Percentiles rank a stretch among this genome's conserved stretches.
Evolutionary conservation across 1,140 invertebrate genomes (phyloP).

Genomic region (Bradysia coprophila): DNA sequence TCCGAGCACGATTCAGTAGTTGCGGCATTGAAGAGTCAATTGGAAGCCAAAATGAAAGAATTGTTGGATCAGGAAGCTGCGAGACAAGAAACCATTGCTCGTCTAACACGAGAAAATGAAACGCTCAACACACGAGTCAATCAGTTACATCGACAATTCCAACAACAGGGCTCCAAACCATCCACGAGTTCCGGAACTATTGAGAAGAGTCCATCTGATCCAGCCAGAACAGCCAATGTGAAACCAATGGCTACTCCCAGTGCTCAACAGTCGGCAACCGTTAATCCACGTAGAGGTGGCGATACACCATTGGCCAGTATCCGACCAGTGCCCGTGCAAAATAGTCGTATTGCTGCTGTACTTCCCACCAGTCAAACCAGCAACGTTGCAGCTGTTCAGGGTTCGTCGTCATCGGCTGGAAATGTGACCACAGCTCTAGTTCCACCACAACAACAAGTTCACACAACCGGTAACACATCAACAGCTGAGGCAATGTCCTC

Average conservation of each 20-base stretch:
- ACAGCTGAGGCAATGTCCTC: constrained; percentile 31
- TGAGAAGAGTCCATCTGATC: constrained; percentile 52
- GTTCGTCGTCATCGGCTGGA: constrained; percentile 7
- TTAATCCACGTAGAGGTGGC: constrained; percentile 37
- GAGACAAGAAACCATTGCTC: constrained; percentile 37
- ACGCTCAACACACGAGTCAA: constrained; percentile 46
- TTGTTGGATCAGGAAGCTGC: constrained; percentile 44
- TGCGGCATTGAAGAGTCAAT: constrained; percentile 45
- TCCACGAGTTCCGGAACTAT: constrained; percentile 37
- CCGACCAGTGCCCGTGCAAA: constrained; percentile 65
- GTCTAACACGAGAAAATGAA: constrained; percentile 51
- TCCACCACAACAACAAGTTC: constrained; percentile 36
- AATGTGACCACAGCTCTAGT: constrained; percentile 34
- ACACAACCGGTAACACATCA: constrained; percentile 34
- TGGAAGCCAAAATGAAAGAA: constrained; percentile 59
- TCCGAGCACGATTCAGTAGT: constrained; percentile 38
- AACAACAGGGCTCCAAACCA: constrained; percentile 45
- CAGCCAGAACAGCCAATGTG: constrained; percentile 72
- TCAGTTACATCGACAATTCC: constrained; percentile 60
- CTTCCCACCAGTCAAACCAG: constrained; percentile 40
- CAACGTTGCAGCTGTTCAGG: constrained; percentile 4
- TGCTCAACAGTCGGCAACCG: constrained; percentile 29
- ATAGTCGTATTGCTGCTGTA: constrained; percentile 55
- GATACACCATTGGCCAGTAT: constrained; percentile 81
- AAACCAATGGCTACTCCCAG: constrained; percentile 61